These are phyloP conservation scores for Folsomia candida DNA, from an alignment of 2,888 invertebrate species.

Conservation along the genomic window DNA sequence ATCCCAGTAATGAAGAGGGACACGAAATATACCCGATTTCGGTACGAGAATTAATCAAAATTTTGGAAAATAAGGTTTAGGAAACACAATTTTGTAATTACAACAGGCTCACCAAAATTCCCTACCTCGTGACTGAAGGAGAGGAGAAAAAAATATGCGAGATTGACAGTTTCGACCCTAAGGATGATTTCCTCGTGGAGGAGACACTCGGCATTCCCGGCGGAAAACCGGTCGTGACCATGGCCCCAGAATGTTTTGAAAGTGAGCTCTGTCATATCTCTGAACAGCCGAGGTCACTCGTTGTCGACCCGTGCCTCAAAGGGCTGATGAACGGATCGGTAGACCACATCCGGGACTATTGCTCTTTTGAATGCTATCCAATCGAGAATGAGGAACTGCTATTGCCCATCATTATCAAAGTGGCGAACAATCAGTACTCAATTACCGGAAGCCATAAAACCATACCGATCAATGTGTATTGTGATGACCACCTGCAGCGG, in stretches of 20 bases:
- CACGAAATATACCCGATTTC: conserved; percentile 11
- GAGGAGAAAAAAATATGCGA: conserved; percentile 28
- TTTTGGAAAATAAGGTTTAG: neutral
- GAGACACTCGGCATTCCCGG: neutral
- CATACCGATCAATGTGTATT: conserved; percentile 11
- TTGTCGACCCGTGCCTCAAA: conserved; percentile 33
- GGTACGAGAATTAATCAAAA: no score
- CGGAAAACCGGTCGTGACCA: conserved; percentile 7
- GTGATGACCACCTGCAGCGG: conserved; percentile 15
- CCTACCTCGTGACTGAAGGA: conserved; percentile 21
- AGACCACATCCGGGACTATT: conserved; percentile 6
- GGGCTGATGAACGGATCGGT: conserved; percentile 26
- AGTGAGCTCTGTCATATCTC: conserved; percentile 32
- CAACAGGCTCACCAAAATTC: conserved; percentile 32
- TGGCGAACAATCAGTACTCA: conserved; percentile 24
- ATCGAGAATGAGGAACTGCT: conserved; percentile 17
- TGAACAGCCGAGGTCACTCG: conserved; percentile 21
- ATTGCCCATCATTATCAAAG: conserved; percentile 32
- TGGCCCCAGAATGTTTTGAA: conserved; percentile 16
- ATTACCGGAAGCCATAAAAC: conserved; percentile 23
- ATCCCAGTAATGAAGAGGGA: conserved; percentile 28
- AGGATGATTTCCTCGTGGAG: conserved; percentile 30
- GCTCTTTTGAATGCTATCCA: conserved; percentile 27
- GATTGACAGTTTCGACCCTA: conserved; percentile 29
- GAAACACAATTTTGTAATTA: neutral